These are phyloP conservation scores for Ataeniobius toweri DNA, from an alignment of 2,797 vertebrate species.

Conservation along the genomic window DNA sequence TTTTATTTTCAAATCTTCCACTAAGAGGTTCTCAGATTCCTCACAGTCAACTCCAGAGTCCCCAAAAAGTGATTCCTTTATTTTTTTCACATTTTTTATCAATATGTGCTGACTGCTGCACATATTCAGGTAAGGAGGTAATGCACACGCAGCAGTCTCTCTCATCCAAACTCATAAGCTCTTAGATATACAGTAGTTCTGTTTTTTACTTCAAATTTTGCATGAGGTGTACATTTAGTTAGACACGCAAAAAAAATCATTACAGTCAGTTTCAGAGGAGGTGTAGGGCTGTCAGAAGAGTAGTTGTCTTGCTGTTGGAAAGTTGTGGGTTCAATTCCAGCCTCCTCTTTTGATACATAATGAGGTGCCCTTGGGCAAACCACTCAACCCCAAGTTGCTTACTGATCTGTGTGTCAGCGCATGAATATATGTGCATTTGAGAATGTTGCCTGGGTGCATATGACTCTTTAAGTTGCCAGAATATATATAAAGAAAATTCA, in stretches of 20 bases:
- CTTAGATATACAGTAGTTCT: slow-evolving; percentile 15
- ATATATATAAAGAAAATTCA: background rate
- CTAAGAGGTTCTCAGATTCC: slow-evolving; percentile 35
- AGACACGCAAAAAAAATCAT: slow-evolving; percentile 38
- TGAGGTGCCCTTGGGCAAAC: too few species aligned
- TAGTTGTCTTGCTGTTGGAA: background rate
- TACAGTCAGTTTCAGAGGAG: background rate
- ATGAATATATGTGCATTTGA: too few species aligned
- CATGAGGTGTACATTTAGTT: slow-evolving; percentile 3
- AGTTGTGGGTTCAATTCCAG: background rate
- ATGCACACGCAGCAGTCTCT: slow-evolving; percentile 27
- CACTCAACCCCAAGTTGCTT: too few species aligned
- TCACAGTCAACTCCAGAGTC: slow-evolving; percentile 7
- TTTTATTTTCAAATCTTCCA: slow-evolving; percentile 36
- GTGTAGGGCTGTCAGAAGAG: background rate
- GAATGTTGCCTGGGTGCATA: background rate
- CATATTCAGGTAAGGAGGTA: background rate
- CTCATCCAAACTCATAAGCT: slow-evolving; percentile 37
- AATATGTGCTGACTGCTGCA: slow-evolving; percentile 6
- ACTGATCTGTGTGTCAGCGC: too few species aligned
- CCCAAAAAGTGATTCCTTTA: slow-evolving; percentile 30
- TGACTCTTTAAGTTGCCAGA: background rate
- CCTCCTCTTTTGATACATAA: background rate
- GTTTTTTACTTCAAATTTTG: slow-evolving; percentile 35
- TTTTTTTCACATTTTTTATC: slow-evolving; percentile 36